Evolutionary conservation across 2,113 vertebrate species (phyloP).

Genomic region (Elanus axillaris): DNA sequence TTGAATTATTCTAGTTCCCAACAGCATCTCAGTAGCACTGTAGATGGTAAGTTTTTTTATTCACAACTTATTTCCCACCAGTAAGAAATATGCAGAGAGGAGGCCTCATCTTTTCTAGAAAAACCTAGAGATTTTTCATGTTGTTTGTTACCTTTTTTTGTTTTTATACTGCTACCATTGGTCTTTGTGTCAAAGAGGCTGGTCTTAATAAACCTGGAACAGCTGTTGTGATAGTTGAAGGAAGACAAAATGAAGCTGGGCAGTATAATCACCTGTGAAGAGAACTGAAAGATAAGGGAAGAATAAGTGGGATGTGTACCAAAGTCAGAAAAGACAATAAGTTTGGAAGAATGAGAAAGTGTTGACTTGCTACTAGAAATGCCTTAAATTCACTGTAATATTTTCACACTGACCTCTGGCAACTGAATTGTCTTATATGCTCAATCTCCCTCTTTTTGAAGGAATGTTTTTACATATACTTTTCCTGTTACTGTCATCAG

Average conservation of each 20-base stretch:
- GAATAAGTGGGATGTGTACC: not conserved
- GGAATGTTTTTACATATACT: not conserved
- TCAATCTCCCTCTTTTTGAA: not conserved
- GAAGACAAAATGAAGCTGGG: not conserved
- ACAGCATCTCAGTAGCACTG: not conserved
- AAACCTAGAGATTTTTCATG: not conserved
- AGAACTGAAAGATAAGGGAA: not conserved
- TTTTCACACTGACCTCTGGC: not conserved
- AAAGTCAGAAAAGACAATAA: not conserved
- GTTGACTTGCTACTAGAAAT: not conserved
- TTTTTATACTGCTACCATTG: not conserved
- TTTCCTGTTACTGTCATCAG: not conserved
- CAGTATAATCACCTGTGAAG: not conserved
- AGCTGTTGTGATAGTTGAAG: not conserved
- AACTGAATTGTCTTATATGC: not conserved
- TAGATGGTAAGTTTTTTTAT: not conserved
- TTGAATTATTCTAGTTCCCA: not conserved
- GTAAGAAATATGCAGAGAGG: not conserved
- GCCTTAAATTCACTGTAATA: not conserved
- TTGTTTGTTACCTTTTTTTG: not conserved
- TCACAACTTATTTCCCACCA: not conserved
- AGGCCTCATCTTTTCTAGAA: not conserved
- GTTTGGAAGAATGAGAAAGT: not conserved
- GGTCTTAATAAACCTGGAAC: not conserved
- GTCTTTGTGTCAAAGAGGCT: not conserved